Conservation (phyloP, 2,113 vertebrate genomes). For the Hypomesus transpacificus region DNA sequence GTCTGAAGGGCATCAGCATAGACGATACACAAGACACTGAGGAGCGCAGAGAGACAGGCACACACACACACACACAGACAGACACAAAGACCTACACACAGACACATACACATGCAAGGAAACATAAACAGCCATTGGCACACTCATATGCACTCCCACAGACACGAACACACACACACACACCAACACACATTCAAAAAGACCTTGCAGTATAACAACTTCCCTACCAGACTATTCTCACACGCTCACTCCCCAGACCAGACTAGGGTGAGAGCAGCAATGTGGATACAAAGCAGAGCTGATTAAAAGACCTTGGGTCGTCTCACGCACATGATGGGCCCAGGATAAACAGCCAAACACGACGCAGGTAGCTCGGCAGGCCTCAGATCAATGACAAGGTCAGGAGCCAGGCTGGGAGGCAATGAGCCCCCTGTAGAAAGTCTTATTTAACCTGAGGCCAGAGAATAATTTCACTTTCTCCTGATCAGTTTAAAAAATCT, state of each 20-base stretch:
- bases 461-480: slow-evolving; percentile 81
- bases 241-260: background rate
- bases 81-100: background rate
- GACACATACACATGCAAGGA: slow-evolving; percentile 12
- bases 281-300: slow-evolving; percentile 38
- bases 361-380: no score
- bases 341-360: no score
- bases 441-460: slow-evolving; percentile 79
- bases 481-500: slow-evolving; percentile 80
- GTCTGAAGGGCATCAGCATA: no score
- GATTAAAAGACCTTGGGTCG: slow-evolving; percentile 49
- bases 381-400: slow-evolving; percentile 70
- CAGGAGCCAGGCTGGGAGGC: slow-evolving; percentile 58
- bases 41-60: slow-evolving; percentile 19
- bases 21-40: no score
- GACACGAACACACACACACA: slow-evolving; percentile 18
- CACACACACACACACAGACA: slow-evolving; percentile 6
- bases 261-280: slow-evolving; percentile 21
- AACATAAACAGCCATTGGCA: background rate
- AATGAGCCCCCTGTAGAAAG: slow-evolving; percentile 69
- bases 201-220: no score
- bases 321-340: slow-evolving; percentile 27
- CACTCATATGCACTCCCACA: background rate
- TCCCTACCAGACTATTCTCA: no score
- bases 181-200: background rate